These are phyloP conservation scores for Microctenopoma stevenorrisi DNA, from an alignment of 2,797 vertebrate genomes.

Conservation along the genomic window DNA sequence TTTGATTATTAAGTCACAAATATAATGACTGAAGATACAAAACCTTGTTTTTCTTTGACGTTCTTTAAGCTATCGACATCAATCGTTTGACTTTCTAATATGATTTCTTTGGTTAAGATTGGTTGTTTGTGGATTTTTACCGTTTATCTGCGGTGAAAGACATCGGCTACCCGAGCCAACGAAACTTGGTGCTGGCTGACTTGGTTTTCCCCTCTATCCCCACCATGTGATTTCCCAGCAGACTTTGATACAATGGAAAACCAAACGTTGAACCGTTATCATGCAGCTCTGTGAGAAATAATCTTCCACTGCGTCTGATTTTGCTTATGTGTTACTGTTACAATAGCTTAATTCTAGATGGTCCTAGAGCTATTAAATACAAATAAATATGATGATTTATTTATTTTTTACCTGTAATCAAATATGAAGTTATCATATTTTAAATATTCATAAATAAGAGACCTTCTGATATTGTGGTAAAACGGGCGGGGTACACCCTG, in stretches of 20 bases:
- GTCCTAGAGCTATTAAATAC: no score
- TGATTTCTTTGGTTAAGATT: not conserved
- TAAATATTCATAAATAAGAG: not conserved
- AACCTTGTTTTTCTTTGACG: not conserved
- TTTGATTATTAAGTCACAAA: not conserved
- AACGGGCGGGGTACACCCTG: no score
- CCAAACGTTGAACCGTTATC: conserved; percentile 31
- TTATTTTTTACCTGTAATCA: not conserved
- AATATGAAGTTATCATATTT: not conserved
- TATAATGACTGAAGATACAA: not conserved
- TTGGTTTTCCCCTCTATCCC: conserved; percentile 69
- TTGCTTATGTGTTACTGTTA: not conserved
- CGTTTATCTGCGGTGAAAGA: conserved; percentile 25
- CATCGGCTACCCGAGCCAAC: not conserved
- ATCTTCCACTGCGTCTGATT: not conserved
- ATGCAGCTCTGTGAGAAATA: not conserved
- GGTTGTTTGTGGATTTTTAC: not conserved
- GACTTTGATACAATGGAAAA: conserved; percentile 47
- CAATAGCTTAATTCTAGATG: not conserved
- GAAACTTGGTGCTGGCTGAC: conserved; percentile 42
- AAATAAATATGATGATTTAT: no score
- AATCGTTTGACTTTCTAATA: not conserved
- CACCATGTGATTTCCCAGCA: conserved; percentile 62
- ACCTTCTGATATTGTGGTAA: no score
- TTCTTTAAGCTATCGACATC: not conserved